These are phyloP conservation scores for Julus scandinavius DNA, from an alignment of 2,888 invertebrate species.

Conservation along the genomic window DNA sequence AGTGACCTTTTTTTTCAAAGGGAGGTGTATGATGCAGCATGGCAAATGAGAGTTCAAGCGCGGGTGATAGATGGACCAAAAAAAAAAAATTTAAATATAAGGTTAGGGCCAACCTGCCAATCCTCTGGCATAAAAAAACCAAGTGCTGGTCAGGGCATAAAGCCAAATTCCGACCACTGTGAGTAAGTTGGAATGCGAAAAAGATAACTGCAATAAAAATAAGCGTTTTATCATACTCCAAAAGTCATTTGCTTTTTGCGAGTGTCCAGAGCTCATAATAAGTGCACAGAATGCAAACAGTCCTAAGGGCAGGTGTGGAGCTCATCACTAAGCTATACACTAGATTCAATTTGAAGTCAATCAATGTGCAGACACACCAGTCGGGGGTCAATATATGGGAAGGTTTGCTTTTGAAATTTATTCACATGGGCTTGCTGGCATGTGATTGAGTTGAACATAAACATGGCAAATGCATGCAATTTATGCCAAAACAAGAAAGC, in stretches of 20 bases:
- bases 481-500: slow-evolving; percentile 2
- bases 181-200: background rate
- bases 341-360: slow-evolving; percentile 50
- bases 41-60: slow-evolving; percentile 17
- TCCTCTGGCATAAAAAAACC: background rate
- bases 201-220: background rate
- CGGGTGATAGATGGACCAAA: slow-evolving; percentile 39
- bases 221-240: background rate
- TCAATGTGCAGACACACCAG: slow-evolving; percentile 41
- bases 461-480: background rate
- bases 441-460: background rate
- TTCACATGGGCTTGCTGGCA: background rate
- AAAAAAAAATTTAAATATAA: slow-evolving; percentile 21
- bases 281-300: slow-evolving; percentile 13
- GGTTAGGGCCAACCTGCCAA: slow-evolving; percentile 40
- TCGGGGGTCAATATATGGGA: slow-evolving; percentile 47
- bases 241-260: background rate
- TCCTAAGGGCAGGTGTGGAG: slow-evolving; percentile 50
- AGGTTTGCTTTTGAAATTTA: slow-evolving; percentile 22
- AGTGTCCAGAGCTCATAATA: background rate
- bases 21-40: background rate
- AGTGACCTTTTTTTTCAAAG: slow-evolving; percentile 10
- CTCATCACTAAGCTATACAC: slow-evolving; percentile 49
- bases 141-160: background rate
- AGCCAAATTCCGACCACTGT: slow-evolving; percentile 20